Percentiles rank a stretch among this genome's conserved stretches.
These are phyloP conservation scores for Metalampra italica DNA, from an alignment of 2,888 invertebrate species.

Conservation along the genomic window DNA sequence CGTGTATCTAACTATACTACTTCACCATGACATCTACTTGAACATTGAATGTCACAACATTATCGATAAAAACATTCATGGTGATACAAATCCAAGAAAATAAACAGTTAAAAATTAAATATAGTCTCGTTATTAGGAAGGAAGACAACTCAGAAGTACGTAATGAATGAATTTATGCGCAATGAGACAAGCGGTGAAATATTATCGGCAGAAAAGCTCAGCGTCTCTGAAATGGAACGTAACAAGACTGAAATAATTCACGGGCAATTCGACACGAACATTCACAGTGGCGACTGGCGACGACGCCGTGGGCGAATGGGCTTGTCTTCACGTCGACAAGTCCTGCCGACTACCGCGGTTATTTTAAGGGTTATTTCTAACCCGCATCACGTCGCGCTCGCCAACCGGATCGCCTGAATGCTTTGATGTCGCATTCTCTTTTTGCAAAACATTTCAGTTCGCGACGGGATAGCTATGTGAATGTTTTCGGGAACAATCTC, in stretches of 20 bases:
- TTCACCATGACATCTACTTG: too few species aligned
- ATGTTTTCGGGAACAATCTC: constrained; percentile 69
- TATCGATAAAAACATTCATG: too few species aligned
- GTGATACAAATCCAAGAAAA: background rate
- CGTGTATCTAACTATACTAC: constrained; percentile 9
- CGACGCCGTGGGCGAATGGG: constrained; percentile 50
- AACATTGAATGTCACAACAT: too few species aligned
- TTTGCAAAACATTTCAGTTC: constrained; percentile 70
- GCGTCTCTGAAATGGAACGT: constrained; percentile 58
- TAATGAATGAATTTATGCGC: constrained; percentile 59
- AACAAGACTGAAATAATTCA: constrained; percentile 68
- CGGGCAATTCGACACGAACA: constrained; percentile 61
- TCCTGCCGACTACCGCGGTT: constrained; percentile 29
- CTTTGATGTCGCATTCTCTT: constrained; percentile 75
- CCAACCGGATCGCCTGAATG: constrained; percentile 59
- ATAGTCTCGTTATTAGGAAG: constrained; percentile 26
- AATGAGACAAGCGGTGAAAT: constrained; percentile 48
- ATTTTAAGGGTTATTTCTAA: constrained; percentile 57
- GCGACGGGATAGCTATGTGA: constrained; percentile 43
- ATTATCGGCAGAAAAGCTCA: constrained; percentile 54
- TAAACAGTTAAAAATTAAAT: background rate
- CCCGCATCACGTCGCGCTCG: constrained; percentile 63
- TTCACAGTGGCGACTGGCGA: constrained; percentile 37
- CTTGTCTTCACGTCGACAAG: constrained; percentile 51
- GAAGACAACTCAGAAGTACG: constrained; percentile 25